Percentiles rank a stretch among this genome's conserved stretches.
Conservation (phyloP, 2,888 invertebrate genomes). For the Perdita meconis region DNA sequence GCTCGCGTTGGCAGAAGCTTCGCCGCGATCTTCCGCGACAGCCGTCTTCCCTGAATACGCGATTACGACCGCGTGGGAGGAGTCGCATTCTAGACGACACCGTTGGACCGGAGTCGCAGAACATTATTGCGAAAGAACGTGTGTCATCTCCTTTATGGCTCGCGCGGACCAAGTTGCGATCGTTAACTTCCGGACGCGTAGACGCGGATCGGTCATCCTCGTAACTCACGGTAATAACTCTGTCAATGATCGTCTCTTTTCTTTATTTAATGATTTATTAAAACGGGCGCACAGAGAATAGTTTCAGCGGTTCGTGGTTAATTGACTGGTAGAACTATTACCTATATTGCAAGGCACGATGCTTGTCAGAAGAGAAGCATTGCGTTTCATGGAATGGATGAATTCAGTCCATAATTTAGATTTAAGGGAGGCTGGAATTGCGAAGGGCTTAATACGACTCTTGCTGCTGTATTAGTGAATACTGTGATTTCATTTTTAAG, state of each 20-base stretch:
- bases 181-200: not conserved
- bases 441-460: no score
- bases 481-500: no score
- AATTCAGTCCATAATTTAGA: no score
- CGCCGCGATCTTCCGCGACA: not conserved
- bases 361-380: no score
- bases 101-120: constrained; percentile 22
- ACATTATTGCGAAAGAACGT: constrained; percentile 25
- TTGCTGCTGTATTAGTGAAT: no score
- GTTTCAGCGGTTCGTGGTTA: not conserved
- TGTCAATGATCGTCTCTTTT: not conserved
- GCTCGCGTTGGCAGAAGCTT: constrained; percentile 15
- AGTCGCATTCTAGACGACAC: not conserved
- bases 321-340: no score
- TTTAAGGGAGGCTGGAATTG: no score
- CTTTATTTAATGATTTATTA: not conserved
- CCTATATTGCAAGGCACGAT: no score
- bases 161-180: not conserved
- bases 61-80: constrained; percentile 23
- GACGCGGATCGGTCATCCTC: not conserved
- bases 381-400: no score
- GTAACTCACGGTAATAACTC: constrained; percentile 19
- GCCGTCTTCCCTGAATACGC: constrained; percentile 6
- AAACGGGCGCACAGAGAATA: not conserved
- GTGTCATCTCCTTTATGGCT: not conserved